These are phyloP conservation scores for Troides helena DNA, from an alignment of 2,888 invertebrate genomes.

Conservation along the genomic window DNA sequence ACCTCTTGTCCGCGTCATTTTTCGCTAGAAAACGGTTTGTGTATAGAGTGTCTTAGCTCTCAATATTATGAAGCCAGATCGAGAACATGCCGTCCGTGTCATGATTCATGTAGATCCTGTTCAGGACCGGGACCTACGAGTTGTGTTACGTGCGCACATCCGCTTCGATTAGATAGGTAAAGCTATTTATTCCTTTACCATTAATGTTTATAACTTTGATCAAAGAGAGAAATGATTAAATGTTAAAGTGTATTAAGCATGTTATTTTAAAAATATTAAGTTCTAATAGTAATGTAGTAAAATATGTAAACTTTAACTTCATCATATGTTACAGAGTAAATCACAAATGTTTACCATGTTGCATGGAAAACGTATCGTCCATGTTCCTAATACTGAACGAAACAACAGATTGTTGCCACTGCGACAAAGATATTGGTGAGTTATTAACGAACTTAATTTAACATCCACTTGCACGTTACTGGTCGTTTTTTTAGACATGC, in stretches of 20 bases:
- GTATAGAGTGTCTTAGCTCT: slow-evolving; percentile 87
- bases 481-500: too few species aligned
- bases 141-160: slow-evolving; percentile 85
- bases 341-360: slow-evolving; percentile 88
- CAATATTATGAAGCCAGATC: slow-evolving; percentile 86
- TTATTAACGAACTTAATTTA: slow-evolving; percentile 6
- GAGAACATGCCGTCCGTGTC: slow-evolving; percentile 85
- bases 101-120: slow-evolving; percentile 85
- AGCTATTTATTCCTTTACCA: background rate
- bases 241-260: too few species aligned
- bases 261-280: too few species aligned
- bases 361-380: slow-evolving; percentile 76
- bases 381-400: slow-evolving; percentile 56
- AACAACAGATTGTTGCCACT: slow-evolving; percentile 82
- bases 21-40: slow-evolving; percentile 85
- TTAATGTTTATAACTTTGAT: too few species aligned
- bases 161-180: slow-evolving; percentile 84
- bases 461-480: too few species aligned
- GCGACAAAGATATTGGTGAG: slow-evolving; percentile 85
- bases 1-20: slow-evolving; percentile 86
- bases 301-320: background rate
- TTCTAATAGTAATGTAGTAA: background rate
- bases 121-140: slow-evolving; percentile 86
- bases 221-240: too few species aligned
- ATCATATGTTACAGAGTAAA: slow-evolving; percentile 77